Percentiles rank a stretch among this genome's conserved stretches.
phyloP scores from a whole-genome alignment of 2,113 vertebrate species.

The Daboia siamensis region DNA sequence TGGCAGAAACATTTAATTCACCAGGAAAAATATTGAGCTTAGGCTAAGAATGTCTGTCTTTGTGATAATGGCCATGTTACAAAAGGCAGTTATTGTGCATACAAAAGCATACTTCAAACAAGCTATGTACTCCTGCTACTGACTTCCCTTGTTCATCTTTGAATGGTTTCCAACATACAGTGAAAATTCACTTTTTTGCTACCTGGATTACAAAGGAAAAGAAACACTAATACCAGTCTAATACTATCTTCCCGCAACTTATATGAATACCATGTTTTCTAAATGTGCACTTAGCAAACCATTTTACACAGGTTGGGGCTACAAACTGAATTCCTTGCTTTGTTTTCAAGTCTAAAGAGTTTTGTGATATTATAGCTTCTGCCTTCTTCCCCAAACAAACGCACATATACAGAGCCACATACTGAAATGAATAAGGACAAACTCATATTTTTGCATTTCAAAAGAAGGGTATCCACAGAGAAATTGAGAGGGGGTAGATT shows the following conservation, averaged over 20 bases:
- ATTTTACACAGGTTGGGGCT: neutral
- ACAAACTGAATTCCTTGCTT: neutral
- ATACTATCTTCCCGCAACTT: neutral
- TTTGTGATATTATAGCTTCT: neutral
- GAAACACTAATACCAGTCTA: neutral
- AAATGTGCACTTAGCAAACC: neutral
- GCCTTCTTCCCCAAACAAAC: neutral
- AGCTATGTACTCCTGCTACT: neutral
- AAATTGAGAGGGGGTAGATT: accelerated
- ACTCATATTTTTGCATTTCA: neutral
- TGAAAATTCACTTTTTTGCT: neutral
- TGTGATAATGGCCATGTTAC: neutral
- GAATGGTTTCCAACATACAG: neutral
- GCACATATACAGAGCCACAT: neutral
- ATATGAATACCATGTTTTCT: neutral
- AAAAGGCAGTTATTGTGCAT: neutral
- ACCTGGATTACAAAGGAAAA: neutral
- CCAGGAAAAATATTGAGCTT: neutral
- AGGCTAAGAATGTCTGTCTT: neutral
- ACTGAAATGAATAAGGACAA: accelerated
- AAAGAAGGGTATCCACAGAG: neutral
- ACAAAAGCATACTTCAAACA: neutral
- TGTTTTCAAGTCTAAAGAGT: neutral
- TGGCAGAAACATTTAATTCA: neutral
- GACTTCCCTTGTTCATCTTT: neutral